Evolutionary conservation across 2,113 vertebrate species (phyloP), one percentile per base, ranked within the genome.

Genomic region (Pygoscelis antarcticus): DNA sequence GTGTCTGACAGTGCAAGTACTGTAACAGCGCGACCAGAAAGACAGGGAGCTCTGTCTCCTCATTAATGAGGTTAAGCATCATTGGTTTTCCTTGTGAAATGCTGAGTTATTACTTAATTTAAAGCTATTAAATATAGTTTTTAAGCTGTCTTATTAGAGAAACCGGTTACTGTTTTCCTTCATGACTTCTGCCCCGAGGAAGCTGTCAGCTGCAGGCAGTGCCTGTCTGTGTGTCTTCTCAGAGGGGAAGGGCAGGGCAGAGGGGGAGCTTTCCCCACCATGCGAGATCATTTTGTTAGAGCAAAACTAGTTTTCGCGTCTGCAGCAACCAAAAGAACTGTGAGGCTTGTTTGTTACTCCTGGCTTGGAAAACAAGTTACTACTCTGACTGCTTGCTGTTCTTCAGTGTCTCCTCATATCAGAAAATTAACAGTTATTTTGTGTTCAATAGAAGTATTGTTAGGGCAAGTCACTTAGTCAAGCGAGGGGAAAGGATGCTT

Each of bases 361-460:
- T 75, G 52, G 14, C 57, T 58, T 55, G 47, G 38, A 83, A 94
- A 60, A 18, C 10, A 57, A 68, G 32, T 79, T 52, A 52, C 30
- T 64, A 0, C 16, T 1, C 8, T 81, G 54, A 38, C 38, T 4
- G 7, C 62, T 87, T 2, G 0, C 46, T 76, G 26, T 6, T 62
- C 32, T 52, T 74, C 2, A 2, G 16, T 42, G 26, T 54, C 20
- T 69, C 47, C 70, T 75, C 8, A 2, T 30, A 34, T 4, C 13
- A 55, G 40, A 61, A 87, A 42, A 62, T 55, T 29, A 70, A 15
- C 13, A 26, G 10, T 36, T 68, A 6, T 14, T 29, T 46, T 20
- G 26, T 15, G 6, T 85, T 75, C 34, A n/a, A 20, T 16, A 46
- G 15, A 13, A 60, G 14, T 38, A 12, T 21, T 64, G 40, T 17